Conservation (phyloP, 2,797 vertebrate species). For the Rhyacichthys aspro region DNA sequence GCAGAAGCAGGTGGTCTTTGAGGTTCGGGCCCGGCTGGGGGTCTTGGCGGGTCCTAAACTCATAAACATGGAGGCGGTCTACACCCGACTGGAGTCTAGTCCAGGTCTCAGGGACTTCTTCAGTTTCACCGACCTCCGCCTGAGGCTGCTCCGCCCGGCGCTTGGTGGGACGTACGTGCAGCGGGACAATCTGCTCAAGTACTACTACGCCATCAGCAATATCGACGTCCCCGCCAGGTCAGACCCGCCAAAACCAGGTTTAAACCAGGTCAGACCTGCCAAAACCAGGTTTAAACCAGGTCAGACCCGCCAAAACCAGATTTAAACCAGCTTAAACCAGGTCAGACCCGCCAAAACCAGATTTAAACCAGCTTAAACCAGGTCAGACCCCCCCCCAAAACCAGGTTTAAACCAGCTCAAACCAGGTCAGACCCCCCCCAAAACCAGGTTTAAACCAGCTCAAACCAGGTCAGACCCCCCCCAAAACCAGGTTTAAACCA, state of each 20-base stretch:
- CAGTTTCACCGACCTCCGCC: conserved; percentile 93
- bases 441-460: too few relatives aligned
- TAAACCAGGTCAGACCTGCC: too few relatives aligned
- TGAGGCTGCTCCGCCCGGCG: conserved; percentile 90
- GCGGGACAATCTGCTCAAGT: conserved; percentile 90
- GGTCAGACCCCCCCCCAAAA: too few relatives aligned
- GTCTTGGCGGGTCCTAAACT: conserved; percentile 93
- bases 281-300: too few relatives aligned
- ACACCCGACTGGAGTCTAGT: conserved; percentile 94
- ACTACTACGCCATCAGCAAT: conserved; percentile 98
- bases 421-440: too few relatives aligned
- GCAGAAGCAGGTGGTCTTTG: conserved; percentile 92
- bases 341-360: too few relatives aligned
- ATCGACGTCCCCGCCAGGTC: conserved; percentile 95
- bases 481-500: too few relatives aligned
- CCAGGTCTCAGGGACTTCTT: conserved; percentile 97
- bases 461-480: too few relatives aligned
- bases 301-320: too few relatives aligned
- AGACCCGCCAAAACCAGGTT: conserved; percentile 32
- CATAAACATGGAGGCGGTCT: conserved; percentile 93
- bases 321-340: too few relatives aligned
- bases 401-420: too few relatives aligned
- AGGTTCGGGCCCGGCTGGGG: conserved; percentile 91
- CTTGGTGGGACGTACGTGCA: conserved; percentile 95
- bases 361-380: too few relatives aligned